Evolutionary conservation across 2,113 vertebrate species (phyloP).

Genomic region (Tenrec ecaudatus): DNA sequence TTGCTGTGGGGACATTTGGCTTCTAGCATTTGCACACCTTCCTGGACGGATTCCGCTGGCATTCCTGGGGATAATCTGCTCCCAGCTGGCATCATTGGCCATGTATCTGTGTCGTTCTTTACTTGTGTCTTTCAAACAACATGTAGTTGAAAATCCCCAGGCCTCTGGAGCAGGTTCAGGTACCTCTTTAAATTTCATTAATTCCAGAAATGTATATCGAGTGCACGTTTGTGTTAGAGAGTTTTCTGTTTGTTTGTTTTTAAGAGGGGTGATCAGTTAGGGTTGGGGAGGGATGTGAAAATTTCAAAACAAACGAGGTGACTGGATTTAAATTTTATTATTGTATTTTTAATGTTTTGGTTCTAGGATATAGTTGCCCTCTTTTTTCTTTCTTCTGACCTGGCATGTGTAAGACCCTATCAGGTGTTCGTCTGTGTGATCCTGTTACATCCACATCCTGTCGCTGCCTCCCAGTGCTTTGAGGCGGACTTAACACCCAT

Average conservation of each 20-base stretch:
- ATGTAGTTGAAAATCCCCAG: neutral
- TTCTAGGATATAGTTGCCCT: constrained; percentile 13
- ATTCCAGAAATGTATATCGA: constrained; percentile 1
- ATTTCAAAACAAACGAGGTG: constrained; percentile 10
- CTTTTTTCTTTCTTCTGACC: constrained; percentile 43
- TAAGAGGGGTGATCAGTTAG: neutral
- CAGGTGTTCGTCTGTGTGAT: constrained; percentile 16
- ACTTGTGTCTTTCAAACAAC: neutral
- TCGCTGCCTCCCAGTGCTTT: constrained; percentile 65
- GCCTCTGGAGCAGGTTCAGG: neutral
- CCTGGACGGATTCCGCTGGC: neutral
- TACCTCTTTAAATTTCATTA: neutral
- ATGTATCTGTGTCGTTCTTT: neutral
- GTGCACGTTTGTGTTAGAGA: neutral
- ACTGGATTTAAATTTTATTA: neutral
- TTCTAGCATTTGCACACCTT: neutral
- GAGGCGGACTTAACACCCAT: constrained; percentile 71
- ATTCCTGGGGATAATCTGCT: neutral
- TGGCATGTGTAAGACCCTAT: constrained; percentile 31
- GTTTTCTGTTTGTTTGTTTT: neutral
- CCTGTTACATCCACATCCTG: constrained; percentile 76
- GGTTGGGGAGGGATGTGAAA: neutral
- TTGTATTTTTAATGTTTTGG: constrained; percentile 29
- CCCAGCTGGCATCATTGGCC: neutral
- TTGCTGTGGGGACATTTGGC: neutral